Conservation (phyloP, 2,888 invertebrate species). For the Ceriagrion tenellum region DNA sequence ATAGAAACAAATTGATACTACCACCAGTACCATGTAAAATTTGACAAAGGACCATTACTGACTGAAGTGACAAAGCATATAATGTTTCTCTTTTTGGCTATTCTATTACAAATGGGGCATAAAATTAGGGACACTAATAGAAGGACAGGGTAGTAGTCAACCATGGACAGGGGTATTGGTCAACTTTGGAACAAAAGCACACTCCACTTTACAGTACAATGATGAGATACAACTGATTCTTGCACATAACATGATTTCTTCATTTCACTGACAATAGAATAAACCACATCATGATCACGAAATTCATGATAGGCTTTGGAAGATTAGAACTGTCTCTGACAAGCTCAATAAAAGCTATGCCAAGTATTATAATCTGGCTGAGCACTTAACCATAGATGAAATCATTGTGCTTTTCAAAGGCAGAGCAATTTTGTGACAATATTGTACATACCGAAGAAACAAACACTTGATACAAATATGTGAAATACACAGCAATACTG, state of each 20-base stretch:
- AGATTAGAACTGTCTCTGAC: neutral
- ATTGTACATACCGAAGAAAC: neutral
- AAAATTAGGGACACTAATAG: neutral
- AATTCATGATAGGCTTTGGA: neutral
- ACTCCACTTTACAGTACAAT: neutral
- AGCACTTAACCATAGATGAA: neutral
- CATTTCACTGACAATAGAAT: conserved; percentile 21
- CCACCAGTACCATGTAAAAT: neutral
- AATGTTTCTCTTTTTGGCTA: neutral
- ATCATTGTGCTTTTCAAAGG: conserved; percentile 13
- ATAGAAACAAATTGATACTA: neutral
- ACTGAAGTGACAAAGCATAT: too few relatives aligned
- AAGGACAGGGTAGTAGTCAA: too few relatives aligned
- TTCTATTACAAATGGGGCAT: neutral
- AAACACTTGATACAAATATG: too few relatives aligned
- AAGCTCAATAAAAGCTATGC: neutral
- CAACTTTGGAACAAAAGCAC: neutral
- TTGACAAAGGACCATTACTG: neutral
- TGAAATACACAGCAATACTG: too few relatives aligned
- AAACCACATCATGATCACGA: too few relatives aligned
- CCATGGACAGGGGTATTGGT: too few relatives aligned
- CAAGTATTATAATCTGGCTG: neutral
- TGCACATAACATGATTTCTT: neutral
- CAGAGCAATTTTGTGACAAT: neutral
- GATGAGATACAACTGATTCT: neutral